Conservation (phyloP, 2,113 vertebrate species). For the Catharus bicknelli region DNA sequence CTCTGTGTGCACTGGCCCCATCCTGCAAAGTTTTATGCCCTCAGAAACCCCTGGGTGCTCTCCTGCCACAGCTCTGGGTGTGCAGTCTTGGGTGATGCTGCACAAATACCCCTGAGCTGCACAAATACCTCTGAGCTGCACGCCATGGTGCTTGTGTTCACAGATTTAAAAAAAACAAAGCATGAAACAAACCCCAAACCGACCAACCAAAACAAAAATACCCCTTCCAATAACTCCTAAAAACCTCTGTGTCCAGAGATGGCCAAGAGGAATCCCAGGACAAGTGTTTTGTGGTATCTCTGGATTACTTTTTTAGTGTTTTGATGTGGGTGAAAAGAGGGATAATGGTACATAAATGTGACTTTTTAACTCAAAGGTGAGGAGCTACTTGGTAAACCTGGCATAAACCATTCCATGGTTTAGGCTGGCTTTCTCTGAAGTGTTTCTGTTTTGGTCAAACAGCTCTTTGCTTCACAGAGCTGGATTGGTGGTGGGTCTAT, state of each 20-base stretch:
- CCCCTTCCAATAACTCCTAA: too few species aligned
- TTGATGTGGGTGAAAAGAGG: background rate
- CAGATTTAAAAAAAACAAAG: background rate
- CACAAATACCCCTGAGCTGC: background rate
- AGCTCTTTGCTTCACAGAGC: background rate
- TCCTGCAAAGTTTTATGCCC: background rate
- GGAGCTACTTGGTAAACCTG: background rate
- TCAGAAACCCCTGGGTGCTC: background rate
- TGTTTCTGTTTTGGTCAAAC: background rate
- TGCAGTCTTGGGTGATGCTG: background rate
- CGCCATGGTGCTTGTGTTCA: background rate
- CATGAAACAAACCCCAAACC: rapidly evolving
- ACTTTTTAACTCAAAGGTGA: background rate
- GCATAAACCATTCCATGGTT: background rate
- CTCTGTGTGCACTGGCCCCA: rapidly evolving
- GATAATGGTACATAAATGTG: background rate
- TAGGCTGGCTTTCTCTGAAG: background rate
- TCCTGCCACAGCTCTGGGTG: background rate
- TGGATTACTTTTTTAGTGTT: background rate
- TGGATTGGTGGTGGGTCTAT: rapidly evolving
- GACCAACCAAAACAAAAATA: background rate
- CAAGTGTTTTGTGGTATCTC: background rate
- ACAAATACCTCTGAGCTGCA: background rate
- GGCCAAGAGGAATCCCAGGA: background rate
- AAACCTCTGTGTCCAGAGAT: background rate